Base-by-base conservation (phyloP, 2,113 vertebrate species). In the Triplophysa siluroides region DNA sequence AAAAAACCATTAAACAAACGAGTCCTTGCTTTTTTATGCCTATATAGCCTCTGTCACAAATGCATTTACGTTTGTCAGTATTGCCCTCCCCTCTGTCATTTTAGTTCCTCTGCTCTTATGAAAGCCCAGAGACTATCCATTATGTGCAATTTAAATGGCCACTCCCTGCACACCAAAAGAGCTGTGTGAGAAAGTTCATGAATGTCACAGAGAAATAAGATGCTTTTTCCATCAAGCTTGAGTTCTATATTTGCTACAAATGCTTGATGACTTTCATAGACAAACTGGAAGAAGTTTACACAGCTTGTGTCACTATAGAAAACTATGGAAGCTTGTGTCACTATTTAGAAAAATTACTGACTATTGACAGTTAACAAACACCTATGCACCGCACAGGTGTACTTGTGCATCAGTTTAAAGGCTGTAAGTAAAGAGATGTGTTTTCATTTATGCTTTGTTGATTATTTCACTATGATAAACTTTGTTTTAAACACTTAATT, bases 91-190 rank as follows among this genome's bases (percentile, higher is more conserved):
- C 38, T 23, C 65, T 82, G 45, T 85, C 69, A 33, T 21, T 66
- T 78, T 16, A 14, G 8, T 76, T 47, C 2, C 12, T 26, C 45
- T 64, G 14, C 66, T 54, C 41, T 73, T 21, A 38, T 45, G 65
- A 78, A 83, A 80, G 38, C 65, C 26, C 75, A 58, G 47, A 64
- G 63, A 75, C 75, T 52, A 26, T 54, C 86, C 79, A 88, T 86
- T 90, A 89, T 89, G 88, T 75, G 85, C 85, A 76, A 88, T 90
- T 84, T 87, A 78, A 88, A 86, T 88, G 86, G 80, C 83, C 78
- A 85, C 81, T 54, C 52, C 79, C 67, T 23, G 88, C 83, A 89
- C 87, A 90, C 90, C 43, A 63, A 68, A 78, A 45, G 56, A 85
- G 80, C 76, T 65, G 23, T 74, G 70, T 38, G 13, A 65, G 78